Conservation (phyloP, 2,888 invertebrate genomes). For the Chrysomela aeneicollis region DNA sequence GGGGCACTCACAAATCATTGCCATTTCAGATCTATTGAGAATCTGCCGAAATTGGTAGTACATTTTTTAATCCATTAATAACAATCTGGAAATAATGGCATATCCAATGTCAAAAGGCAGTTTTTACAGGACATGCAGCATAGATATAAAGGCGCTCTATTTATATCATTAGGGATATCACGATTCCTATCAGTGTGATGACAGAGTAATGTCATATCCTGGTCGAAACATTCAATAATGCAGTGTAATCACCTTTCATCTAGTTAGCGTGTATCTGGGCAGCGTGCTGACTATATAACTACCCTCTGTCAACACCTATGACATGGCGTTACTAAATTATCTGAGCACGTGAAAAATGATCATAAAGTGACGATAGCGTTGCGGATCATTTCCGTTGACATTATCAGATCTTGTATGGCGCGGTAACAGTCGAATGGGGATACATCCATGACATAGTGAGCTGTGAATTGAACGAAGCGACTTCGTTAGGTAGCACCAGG, state of each 20-base stretch:
- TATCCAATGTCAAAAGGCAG: too few relatives aligned
- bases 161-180: too few relatives aligned
- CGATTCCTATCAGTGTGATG: too few relatives aligned
- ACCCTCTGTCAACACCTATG: conserved; percentile 46
- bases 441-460: conserved; percentile 1
- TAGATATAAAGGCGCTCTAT: too few relatives aligned
- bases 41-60: too few relatives aligned
- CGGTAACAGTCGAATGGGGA: conserved; percentile 13
- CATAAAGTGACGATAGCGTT: conserved; percentile 8
- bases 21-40: too few relatives aligned
- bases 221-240: conserved; percentile 19
- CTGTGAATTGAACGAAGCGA: not conserved
- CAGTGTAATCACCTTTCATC: conserved; percentile 48
- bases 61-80: too few relatives aligned
- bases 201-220: not conserved
- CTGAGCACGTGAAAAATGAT: conserved; percentile 19
- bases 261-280: conserved; percentile 38
- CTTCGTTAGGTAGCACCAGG: not conserved
- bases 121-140: too few relatives aligned
- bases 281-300: conserved; percentile 43
- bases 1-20: too few relatives aligned
- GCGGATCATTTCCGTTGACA: conserved; percentile 17
- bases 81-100: too few relatives aligned
- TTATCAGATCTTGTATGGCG: conserved; percentile 19
- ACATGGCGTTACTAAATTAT: conserved; percentile 40